These are phyloP conservation scores for Dasysyrphus albostriatus DNA, from an alignment of 2,888 invertebrate genomes.

Conservation along the genomic window DNA sequence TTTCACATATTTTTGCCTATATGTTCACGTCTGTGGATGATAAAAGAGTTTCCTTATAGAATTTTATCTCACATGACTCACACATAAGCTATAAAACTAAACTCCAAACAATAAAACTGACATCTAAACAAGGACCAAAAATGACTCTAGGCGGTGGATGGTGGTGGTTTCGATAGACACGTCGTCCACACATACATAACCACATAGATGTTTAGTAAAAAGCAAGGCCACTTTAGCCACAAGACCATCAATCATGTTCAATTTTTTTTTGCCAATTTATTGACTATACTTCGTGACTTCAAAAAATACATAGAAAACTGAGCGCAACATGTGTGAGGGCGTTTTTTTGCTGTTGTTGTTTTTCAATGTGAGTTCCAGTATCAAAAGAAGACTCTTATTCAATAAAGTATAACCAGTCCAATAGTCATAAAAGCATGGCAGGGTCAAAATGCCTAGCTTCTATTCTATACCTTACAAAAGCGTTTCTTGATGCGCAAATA, in stretches of 20 bases:
- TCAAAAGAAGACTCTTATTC: conserved; percentile 8
- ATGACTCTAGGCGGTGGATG: conserved; percentile 44
- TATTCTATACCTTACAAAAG: neutral
- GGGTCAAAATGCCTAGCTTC: neutral
- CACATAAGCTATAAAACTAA: conserved; percentile 57
- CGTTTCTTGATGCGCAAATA: neutral
- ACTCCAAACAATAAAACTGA: conserved; percentile 38
- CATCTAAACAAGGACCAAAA: conserved; percentile 54
- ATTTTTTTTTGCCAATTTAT: conserved; percentile 54
- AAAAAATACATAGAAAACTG: conserved; percentile 8
- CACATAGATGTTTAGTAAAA: conserved; percentile 46
- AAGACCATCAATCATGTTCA: conserved; percentile 66
- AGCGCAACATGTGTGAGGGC: conserved; percentile 50
- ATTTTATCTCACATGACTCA: conserved; percentile 9
- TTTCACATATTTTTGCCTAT: neutral
- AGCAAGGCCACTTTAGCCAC: conserved; percentile 50
- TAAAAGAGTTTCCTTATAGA: conserved; percentile 12
- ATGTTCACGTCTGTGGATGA: neutral
- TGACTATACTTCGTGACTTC: conserved; percentile 60
- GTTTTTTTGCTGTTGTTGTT: neutral
- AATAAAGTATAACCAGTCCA: neutral
- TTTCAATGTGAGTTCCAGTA: neutral
- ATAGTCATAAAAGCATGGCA: neutral
- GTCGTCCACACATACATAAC: conserved; percentile 14
- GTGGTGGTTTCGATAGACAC: conserved; percentile 55